Conservation (phyloP, 1,140 invertebrate genomes). For the Dryas iulia region DNA sequence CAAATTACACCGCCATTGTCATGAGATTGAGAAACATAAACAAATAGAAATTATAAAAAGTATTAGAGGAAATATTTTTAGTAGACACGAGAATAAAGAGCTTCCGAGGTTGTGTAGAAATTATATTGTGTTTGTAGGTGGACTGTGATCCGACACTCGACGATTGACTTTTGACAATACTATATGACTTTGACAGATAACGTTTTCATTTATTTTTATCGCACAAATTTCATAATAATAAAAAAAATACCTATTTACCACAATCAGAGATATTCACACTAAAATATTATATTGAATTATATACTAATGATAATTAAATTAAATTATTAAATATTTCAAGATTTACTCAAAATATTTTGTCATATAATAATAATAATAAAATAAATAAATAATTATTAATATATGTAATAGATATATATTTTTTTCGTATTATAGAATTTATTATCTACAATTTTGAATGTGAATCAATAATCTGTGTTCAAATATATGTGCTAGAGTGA, state of each 20-base stretch:
- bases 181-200: conserved; percentile 67
- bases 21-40: not conserved
- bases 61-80: conserved; percentile 18
- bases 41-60: conserved; percentile 15
- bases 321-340: conserved; percentile 46
- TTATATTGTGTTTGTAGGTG: conserved; percentile 49
- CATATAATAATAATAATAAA: conserved; percentile 37
- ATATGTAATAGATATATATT: conserved; percentile 53
- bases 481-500: conserved; percentile 59
- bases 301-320: conserved; percentile 34
- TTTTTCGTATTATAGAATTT: conserved; percentile 65
- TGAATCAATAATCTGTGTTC: conserved; percentile 71
- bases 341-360: conserved; percentile 68
- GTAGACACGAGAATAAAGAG: conserved; percentile 42
- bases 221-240: conserved; percentile 52
- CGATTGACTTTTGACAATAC: conserved; percentile 71
- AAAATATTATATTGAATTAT: conserved; percentile 41
- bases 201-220: conserved; percentile 57
- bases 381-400: not conserved
- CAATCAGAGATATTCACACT: conserved; percentile 50
- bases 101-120: conserved; percentile 70
- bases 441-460: conserved; percentile 70
- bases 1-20: conserved; percentile 15
- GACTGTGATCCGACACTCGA: conserved; percentile 43
- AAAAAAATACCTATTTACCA: conserved; percentile 39